Evolutionary conservation across 2,113 vertebrate species (phyloP).

Genomic region (Lamprologus lemairii): DNA sequence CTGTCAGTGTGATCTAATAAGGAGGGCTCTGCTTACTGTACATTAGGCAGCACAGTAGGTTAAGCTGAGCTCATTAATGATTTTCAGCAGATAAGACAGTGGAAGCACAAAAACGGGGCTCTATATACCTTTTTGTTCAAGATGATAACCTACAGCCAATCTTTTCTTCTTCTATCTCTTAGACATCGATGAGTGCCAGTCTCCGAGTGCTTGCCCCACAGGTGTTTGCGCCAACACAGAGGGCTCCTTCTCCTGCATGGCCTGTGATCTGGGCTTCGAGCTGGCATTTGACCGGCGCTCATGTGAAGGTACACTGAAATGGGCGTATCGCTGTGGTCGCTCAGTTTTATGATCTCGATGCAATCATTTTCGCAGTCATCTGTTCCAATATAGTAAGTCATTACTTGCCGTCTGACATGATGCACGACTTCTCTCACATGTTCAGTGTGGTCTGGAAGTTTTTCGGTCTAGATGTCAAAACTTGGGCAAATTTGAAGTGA

Average conservation of each 20-base stretch:
- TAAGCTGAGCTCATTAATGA: not conserved
- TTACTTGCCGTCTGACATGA: not conserved
- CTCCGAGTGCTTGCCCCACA: slow-evolving; percentile 61
- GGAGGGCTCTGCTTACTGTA: slow-evolving; percentile 34
- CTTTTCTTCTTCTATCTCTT: not conserved
- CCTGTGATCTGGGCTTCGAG: slow-evolving; percentile 67
- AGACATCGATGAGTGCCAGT: slow-evolving; percentile 63
- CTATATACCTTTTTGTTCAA: not conserved
- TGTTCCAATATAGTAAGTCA: not conserved
- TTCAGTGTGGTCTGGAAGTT: slow-evolving; percentile 33
- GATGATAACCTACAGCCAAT: not conserved
- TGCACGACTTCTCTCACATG: not conserved
- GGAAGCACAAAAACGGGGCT: not conserved
- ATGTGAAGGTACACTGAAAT: slow-evolving; percentile 73
- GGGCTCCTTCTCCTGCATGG: slow-evolving; percentile 76
- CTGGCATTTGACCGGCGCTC: slow-evolving; percentile 49
- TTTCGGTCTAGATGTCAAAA: not conserved
- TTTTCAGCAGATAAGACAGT: slow-evolving; percentile 22
- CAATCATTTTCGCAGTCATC: not conserved
- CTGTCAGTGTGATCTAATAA: slow-evolving; percentile 65
- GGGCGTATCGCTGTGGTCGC: not conserved
- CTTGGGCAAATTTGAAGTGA: not conserved
- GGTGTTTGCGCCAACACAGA: slow-evolving; percentile 75
- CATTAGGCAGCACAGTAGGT: not conserved
- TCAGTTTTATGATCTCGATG: not conserved